Percentiles rank a stretch among this genome's conserved stretches.
Conservation (phyloP, 2,888 invertebrate species). For the Machimus atricapillus region DNA sequence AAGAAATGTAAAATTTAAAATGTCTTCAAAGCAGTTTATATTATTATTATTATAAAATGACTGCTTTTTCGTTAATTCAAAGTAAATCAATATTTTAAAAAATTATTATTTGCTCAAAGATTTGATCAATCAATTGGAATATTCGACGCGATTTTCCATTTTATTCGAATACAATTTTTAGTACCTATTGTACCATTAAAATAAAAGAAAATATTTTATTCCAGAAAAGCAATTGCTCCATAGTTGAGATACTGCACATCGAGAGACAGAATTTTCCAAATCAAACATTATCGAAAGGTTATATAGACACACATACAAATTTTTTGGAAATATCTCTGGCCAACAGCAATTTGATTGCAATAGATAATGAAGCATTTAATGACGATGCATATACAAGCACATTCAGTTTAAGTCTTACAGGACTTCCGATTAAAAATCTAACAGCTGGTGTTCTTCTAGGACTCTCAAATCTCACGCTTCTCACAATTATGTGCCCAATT, state of each 20-base stretch:
- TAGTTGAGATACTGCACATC: conserved; percentile 48
- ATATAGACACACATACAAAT: conserved; percentile 46
- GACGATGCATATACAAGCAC: conserved; percentile 52
- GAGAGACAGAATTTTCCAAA: conserved; percentile 49
- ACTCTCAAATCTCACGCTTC: conserved; percentile 50
- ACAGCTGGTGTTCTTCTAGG: conserved; percentile 54
- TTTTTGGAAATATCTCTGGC: conserved; percentile 51
- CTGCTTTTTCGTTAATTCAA: too few species aligned
- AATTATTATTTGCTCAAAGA: too few species aligned
- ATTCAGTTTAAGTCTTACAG: conserved; percentile 48
- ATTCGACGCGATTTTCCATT: background rate
- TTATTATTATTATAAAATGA: too few species aligned
- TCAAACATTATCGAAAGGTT: conserved; percentile 46
- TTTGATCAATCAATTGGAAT: background rate
- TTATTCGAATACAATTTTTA: too few species aligned
- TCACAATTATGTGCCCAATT: conserved; percentile 51
- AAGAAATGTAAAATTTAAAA: too few species aligned
- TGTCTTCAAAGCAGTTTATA: too few species aligned
- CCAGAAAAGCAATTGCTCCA: conserved; percentile 47
- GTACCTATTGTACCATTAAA: too few species aligned
- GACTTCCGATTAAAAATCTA: conserved; percentile 49
- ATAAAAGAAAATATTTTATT: background rate
- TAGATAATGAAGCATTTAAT: conserved; percentile 54
- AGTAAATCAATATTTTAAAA: too few species aligned
- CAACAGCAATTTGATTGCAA: conserved; percentile 48